Conservation (phyloP, 2,797 vertebrate genomes). For the Aulostomus chinensis region DNA sequence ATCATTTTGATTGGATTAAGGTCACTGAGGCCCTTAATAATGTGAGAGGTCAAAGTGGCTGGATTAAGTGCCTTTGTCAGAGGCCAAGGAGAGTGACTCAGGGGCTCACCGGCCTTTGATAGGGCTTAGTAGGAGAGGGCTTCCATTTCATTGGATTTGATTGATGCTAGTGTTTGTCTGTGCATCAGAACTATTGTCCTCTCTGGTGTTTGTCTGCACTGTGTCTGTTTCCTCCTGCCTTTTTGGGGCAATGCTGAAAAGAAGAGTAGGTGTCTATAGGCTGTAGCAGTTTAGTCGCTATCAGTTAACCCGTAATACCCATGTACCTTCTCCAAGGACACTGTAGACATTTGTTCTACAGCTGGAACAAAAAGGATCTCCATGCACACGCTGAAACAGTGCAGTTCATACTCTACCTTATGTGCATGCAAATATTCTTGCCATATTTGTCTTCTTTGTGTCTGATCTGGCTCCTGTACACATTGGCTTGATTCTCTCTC, state of each 20-base stretch:
- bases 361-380: constrained; percentile 4
- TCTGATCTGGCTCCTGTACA: constrained; percentile 27
- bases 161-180: constrained; percentile 78
- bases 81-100: constrained; percentile 73
- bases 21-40: constrained; percentile 92
- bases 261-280: constrained; percentile 49
- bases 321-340: constrained; percentile 23
- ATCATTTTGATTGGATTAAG: constrained; percentile 99
- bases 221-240: constrained; percentile 74
- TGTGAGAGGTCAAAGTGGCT: constrained; percentile 92
- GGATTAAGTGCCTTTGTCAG: constrained; percentile 92
- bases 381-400: background rate
- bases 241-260: constrained; percentile 53
- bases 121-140: constrained; percentile 77
- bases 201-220: constrained; percentile 76
- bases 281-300: constrained; percentile 50
- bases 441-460: constrained; percentile 12
- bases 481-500: constrained; percentile 31
- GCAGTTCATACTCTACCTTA: background rate
- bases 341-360: constrained; percentile 41
- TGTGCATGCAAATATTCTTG: background rate
- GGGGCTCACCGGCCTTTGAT: constrained; percentile 79
- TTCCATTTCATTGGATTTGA: constrained; percentile 79
- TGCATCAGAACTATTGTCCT: constrained; percentile 71
- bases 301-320: constrained; percentile 57